Evolutionary conservation across 2,888 invertebrate species (phyloP).

Genomic region (Pantelozetes paolii): DNA sequence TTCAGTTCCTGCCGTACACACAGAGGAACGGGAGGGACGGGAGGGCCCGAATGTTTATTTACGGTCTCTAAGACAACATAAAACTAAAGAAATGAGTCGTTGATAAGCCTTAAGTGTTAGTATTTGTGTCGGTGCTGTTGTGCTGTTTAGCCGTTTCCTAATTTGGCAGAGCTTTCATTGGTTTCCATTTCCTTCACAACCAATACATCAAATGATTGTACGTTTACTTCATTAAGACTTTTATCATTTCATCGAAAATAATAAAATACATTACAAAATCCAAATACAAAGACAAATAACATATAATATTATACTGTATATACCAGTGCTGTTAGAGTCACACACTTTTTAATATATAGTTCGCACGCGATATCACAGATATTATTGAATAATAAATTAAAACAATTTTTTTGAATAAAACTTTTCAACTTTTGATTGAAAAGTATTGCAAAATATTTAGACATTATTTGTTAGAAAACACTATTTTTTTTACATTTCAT

Average conservation of each 20-base stretch:
- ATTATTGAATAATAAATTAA: too few species aligned
- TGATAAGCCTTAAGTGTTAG: conserved; percentile 13
- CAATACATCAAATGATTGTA: conserved; percentile 13
- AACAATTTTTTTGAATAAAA: too few species aligned
- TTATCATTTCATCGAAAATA: conserved; percentile 13
- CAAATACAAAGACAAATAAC: background rate
- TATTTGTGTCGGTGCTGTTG: conserved; percentile 6
- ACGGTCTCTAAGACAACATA: conserved; percentile 20
- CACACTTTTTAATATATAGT: background rate
- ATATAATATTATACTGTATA: too few species aligned
- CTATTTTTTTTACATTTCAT: too few species aligned
- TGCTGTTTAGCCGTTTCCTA: conserved; percentile 11
- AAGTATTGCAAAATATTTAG: too few species aligned
- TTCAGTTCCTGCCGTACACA: background rate
- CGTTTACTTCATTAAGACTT: background rate
- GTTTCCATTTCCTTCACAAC: background rate
- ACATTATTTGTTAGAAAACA: too few species aligned
- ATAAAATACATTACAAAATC: conserved; percentile 4
- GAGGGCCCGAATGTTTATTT: conserved; percentile 22
- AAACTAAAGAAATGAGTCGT: conserved; percentile 8
- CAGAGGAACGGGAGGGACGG: background rate
- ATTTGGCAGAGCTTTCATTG: conserved; percentile 19
- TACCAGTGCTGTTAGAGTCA: background rate
- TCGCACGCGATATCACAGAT: too few species aligned
- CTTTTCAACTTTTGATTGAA: too few species aligned